Evolutionary conservation across 2,797 vertebrate species (phyloP).

Genomic region (Sternotherus odoratus): DNA sequence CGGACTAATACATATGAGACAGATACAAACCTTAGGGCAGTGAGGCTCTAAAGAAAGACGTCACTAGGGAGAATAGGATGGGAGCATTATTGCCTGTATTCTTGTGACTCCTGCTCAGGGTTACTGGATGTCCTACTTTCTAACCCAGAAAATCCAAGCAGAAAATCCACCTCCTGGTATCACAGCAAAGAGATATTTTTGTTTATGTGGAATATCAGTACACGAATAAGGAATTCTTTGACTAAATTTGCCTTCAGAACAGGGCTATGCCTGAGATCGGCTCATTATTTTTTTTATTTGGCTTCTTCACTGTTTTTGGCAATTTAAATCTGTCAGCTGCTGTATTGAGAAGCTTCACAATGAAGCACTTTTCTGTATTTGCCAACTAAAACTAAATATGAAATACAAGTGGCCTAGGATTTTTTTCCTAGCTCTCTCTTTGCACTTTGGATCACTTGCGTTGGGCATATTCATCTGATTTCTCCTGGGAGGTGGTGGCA

Average conservation of each 20-base stretch:
- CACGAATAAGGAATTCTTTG: background rate
- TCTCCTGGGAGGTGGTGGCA: background rate
- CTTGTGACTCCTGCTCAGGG: background rate
- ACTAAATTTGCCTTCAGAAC: background rate
- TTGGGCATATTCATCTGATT: background rate
- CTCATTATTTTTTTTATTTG: background rate
- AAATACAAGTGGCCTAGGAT: background rate
- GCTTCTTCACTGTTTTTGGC: background rate
- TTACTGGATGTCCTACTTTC: background rate
- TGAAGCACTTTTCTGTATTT: background rate
- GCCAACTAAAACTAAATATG: background rate
- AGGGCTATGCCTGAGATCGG: background rate
- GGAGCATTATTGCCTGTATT: background rate
- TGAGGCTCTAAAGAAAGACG: background rate
- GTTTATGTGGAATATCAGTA: background rate
- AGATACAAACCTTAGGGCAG: background rate
- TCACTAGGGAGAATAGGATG: background rate
- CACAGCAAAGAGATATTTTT: background rate
- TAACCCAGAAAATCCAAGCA: background rate
- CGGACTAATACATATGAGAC: background rate
- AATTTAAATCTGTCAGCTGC: too few species aligned
- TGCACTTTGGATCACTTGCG: background rate
- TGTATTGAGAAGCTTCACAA: background rate
- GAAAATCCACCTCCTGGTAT: background rate
- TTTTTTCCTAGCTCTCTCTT: background rate